phyloP scores from a whole-genome alignment of 2,888 invertebrate genomes.

The Hydropsyche betteni region DNA sequence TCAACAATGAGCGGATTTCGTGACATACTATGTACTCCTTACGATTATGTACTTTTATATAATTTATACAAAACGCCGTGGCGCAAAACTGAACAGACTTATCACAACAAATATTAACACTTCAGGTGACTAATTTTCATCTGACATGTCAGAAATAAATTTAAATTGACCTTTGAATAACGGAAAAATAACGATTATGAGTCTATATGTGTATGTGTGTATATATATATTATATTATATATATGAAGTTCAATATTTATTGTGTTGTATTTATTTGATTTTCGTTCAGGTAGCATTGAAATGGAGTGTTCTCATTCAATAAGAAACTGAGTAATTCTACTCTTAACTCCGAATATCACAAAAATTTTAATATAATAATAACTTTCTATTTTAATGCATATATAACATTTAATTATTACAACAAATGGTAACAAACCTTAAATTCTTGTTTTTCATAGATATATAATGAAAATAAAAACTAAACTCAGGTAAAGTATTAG shows the following conservation, averaged over 20 bases:
- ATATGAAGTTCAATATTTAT: neutral
- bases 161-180: neutral
- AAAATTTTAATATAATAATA: conserved; percentile 38
- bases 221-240: neutral
- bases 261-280: neutral
- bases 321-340: conserved; percentile 45
- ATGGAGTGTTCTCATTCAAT: conserved; percentile 49
- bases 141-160: too few relatives aligned
- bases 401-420: conserved; percentile 38
- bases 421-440: conserved; percentile 39
- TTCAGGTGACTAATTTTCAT: too few relatives aligned
- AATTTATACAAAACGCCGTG: neutral
- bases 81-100: conserved; percentile 1
- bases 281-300: conserved; percentile 47
- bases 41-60: neutral
- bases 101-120: conserved; percentile 6
- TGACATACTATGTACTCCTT: neutral
- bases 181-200: neutral
- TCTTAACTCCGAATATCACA: conserved; percentile 40
- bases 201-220: neutral
- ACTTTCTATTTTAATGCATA: conserved; percentile 34
- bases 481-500: conserved; percentile 8
- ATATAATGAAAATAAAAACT: conserved; percentile 20
- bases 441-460: conserved; percentile 3
- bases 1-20: conserved; percentile 30